Percentiles rank a stretch among this genome's conserved stretches.
phyloP scores from a whole-genome alignment of 2,797 vertebrate genomes.

The Chelon auratus region DNA sequence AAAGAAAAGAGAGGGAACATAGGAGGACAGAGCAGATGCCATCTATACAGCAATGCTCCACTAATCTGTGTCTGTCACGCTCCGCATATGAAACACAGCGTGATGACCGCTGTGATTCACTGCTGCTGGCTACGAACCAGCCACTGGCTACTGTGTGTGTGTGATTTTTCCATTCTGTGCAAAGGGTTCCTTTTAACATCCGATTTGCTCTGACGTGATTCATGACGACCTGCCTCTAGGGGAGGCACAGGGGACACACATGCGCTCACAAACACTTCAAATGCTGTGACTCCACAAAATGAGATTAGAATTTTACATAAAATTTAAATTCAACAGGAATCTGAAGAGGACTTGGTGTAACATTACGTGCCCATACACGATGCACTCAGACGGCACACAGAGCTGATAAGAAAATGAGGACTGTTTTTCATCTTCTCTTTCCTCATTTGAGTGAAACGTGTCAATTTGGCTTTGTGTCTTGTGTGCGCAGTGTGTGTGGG shows the following conservation, averaged over 20 bases:
- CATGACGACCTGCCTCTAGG: conserved; percentile 64
- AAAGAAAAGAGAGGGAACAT: conserved; percentile 8
- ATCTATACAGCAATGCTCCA: conserved; percentile 45
- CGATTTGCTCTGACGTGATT: conserved; percentile 71
- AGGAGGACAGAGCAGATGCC: conserved; percentile 51
- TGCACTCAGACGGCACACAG: neutral
- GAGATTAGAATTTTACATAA: conserved; percentile 49
- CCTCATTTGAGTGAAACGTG: conserved; percentile 13
- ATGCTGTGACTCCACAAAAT: conserved; percentile 40
- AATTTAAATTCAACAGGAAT: conserved; percentile 47
- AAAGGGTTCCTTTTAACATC: conserved; percentile 58
- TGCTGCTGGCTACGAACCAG: conserved; percentile 62
- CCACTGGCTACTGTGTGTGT: conserved; percentile 34
- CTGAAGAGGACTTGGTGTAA: neutral
- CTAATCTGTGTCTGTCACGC: conserved; percentile 76
- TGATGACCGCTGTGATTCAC: conserved; percentile 79
- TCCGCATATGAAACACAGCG: conserved; percentile 73
- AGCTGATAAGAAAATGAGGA: conserved; percentile 20
- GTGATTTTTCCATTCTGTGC: conserved; percentile 41
- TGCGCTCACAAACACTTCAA: conserved; percentile 37
- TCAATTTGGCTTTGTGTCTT: conserved; percentile 15
- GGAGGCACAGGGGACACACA: conserved; percentile 44
- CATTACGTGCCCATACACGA: neutral
- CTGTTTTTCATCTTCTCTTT: conserved; percentile 11
- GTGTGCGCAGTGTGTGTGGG: neutral